A percentile compares a stretch with the other conserved stretches of the same genome.
Conservation (phyloP, 2,797 vertebrate genomes). For the Sternarchorhynchus goeldii region DNA sequence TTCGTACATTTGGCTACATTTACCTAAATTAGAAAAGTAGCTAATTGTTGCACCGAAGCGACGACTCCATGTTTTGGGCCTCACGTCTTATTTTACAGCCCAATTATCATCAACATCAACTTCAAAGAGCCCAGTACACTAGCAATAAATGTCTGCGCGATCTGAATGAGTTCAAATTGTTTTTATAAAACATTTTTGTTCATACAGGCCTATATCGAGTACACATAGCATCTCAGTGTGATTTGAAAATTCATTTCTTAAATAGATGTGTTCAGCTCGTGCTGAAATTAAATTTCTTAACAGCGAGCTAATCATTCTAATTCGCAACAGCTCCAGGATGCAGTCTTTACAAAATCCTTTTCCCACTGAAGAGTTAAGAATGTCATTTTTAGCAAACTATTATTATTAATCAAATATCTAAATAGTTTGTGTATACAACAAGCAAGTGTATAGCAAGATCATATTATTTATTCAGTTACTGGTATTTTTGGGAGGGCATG, state of each 20-base stretch:
- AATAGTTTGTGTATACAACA: too few relatives aligned
- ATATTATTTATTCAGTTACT: too few relatives aligned
- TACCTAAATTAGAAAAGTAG: neutral
- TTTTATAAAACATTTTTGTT: too few relatives aligned
- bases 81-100: too few relatives aligned
- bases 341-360: slow-evolving; percentile 64
- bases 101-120: neutral
- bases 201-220: neutral
- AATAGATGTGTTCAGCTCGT: slow-evolving; percentile 70
- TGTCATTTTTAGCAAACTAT: too few relatives aligned
- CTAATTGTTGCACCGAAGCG: too few relatives aligned
- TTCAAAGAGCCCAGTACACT: neutral
- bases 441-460: too few relatives aligned
- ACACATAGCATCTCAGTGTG: slow-evolving; percentile 51
- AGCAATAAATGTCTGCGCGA: too few relatives aligned
- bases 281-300: slow-evolving; percentile 71
- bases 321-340: slow-evolving; percentile 68
- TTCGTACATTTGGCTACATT: neutral
- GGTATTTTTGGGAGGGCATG: too few relatives aligned
- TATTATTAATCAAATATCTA: too few relatives aligned
- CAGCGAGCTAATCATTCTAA: slow-evolving; percentile 72
- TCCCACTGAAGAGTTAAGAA: slow-evolving; percentile 63
- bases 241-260: slow-evolving; percentile 68
- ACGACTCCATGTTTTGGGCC: neutral
- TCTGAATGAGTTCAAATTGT: too few relatives aligned